Percentiles rank a stretch among this genome's conserved stretches.
These are phyloP conservation scores for Ictalurus punctatus DNA, from an alignment of 2,113 vertebrate species.

Conservation along the genomic window DNA sequence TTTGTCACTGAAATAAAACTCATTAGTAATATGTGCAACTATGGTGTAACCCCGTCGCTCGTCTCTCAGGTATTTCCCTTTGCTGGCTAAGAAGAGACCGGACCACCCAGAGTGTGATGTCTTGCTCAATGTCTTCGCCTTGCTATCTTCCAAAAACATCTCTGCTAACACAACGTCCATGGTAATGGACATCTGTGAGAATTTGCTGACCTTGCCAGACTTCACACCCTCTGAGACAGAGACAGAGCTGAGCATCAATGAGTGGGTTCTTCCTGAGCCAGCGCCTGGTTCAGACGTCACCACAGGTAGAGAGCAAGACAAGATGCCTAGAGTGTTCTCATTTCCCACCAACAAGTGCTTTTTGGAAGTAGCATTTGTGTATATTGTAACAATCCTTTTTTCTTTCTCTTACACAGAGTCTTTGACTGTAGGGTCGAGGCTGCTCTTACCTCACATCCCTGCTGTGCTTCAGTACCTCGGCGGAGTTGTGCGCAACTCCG, in stretches of 20 bases:
- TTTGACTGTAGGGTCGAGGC: constrained; percentile 75
- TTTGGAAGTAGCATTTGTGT: neutral
- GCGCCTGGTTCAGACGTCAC: constrained; percentile 50
- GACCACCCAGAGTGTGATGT: constrained; percentile 80
- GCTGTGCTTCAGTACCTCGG: constrained; percentile 87
- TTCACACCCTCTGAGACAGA: constrained; percentile 76
- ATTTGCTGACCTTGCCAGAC: constrained; percentile 81
- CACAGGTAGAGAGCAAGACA: constrained; percentile 70
- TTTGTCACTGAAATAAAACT: neutral
- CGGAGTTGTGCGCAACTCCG: constrained; percentile 77
- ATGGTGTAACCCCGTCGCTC: constrained; percentile 19
- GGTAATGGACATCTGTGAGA: constrained; percentile 87
- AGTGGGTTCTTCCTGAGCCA: constrained; percentile 67
- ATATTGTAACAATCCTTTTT: neutral
- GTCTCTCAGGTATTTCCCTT: constrained; percentile 82
- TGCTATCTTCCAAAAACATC: constrained; percentile 85
- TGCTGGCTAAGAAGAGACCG: constrained; percentile 85
- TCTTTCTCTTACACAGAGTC: constrained; percentile 67
- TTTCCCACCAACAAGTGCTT: neutral
- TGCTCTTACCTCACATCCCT: constrained; percentile 87
- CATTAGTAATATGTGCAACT: neutral
- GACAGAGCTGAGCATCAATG: constrained; percentile 70
- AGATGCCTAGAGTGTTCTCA: neutral
- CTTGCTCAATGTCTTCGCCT: constrained; percentile 84
- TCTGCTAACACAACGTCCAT: constrained; percentile 75